A percentile compares a stretch with the other conserved stretches of the same genome.
These are phyloP conservation scores for Tychaedon coryphoeus DNA, from an alignment of 2,113 vertebrate genomes.

Conservation along the genomic window DNA sequence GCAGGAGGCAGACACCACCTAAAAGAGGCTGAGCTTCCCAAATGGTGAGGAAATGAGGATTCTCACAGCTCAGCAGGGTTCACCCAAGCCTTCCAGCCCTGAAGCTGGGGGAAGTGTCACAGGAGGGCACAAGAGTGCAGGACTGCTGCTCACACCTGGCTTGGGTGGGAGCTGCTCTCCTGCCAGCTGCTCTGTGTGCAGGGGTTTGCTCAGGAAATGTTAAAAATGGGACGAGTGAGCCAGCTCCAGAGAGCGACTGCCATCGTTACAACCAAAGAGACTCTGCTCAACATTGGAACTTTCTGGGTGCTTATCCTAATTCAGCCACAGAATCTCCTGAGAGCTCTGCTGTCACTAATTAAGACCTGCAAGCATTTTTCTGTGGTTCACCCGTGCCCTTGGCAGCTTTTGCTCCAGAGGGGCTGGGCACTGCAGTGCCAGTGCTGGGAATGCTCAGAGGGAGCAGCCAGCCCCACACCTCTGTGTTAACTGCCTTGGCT, in stretches of 20 bases:
- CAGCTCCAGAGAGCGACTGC: not conserved
- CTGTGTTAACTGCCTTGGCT: not conserved
- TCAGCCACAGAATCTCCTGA: constrained; percentile 13
- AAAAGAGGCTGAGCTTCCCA: not conserved
- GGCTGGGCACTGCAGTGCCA: not conserved
- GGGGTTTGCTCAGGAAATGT: not conserved
- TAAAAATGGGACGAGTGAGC: not conserved
- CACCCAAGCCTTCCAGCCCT: not conserved
- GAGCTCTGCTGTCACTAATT: not conserved
- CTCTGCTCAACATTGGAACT: constrained; percentile 6
- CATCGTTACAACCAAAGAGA: not conserved
- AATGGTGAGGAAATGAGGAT: fast-evolving
- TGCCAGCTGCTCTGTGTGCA: not conserved
- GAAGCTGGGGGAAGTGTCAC: fast-evolving
- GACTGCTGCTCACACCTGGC: not conserved
- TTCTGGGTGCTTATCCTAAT: constrained; percentile 16
- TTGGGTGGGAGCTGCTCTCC: not conserved
- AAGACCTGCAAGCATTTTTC: not conserved
- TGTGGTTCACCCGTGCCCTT: not conserved
- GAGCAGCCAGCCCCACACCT: not conserved
- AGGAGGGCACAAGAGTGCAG: not conserved
- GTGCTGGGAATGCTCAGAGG: not conserved
- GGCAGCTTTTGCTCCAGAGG: not conserved
- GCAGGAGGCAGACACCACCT: not conserved
- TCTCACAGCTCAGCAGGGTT: not conserved